These are phyloP conservation scores for Apis laboriosa DNA, from an alignment of 1,140 invertebrate genomes.

Conservation along the genomic window DNA sequence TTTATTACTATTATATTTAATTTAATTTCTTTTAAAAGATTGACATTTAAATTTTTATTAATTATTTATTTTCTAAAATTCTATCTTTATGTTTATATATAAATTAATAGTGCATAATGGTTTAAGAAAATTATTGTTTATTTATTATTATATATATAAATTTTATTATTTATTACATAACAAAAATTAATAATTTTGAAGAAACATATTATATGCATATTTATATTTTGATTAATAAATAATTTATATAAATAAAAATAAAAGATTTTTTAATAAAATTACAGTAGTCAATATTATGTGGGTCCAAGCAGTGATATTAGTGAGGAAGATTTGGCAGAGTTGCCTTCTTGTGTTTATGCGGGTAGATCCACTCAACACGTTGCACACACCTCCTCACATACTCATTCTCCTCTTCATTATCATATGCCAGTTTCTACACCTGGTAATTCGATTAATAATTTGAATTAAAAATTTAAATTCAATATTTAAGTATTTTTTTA, in stretches of 20 bases:
- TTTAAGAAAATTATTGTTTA: background rate
- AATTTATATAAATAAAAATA: background rate
- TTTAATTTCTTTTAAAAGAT: no score
- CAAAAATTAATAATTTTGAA: no score
- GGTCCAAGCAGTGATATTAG: conserved; percentile 80
- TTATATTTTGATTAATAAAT: no score
- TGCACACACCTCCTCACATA: conserved; percentile 72
- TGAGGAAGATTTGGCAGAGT: conserved; percentile 82
- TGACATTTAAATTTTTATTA: no score
- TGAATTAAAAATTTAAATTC: background rate
- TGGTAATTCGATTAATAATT: conserved; percentile 63
- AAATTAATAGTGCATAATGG: no score
- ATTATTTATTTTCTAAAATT: no score
- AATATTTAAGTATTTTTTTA: no score
- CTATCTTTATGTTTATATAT: no score
- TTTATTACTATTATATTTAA: background rate
- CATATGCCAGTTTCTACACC: conserved; percentile 77
- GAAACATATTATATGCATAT: background rate
- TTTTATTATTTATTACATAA: background rate
- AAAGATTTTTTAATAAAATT: background rate
- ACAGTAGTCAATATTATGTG: conserved; percentile 81
- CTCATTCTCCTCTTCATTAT: conserved; percentile 77
- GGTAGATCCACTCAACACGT: conserved; percentile 79
- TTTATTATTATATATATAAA: background rate
- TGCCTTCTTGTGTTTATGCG: conserved; percentile 87